These are phyloP conservation scores for Paraescarpia echinospica DNA, from an alignment of 1,140 invertebrate genomes.

Conservation along the genomic window DNA sequence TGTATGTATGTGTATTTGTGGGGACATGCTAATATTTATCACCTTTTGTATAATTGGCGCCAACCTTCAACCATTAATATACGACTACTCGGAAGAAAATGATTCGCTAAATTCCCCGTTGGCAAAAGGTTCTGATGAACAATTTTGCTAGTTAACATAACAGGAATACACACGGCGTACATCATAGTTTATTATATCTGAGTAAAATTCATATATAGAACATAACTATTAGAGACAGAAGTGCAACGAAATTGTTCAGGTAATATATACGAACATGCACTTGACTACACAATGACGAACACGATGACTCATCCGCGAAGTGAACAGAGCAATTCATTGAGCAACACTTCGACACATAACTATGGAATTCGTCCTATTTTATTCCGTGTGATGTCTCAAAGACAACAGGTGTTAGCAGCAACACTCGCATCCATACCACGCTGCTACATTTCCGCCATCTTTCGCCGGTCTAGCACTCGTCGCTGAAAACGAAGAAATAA, in stretches of 20 bases:
- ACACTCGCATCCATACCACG: not conserved
- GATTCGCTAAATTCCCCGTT: too few relatives aligned
- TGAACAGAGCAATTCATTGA: too few relatives aligned
- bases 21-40: too few relatives aligned
- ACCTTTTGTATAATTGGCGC: too few relatives aligned
- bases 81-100: too few relatives aligned
- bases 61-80: too few relatives aligned
- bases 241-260: not conserved
- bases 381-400: not conserved
- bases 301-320: too few relatives aligned
- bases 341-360: too few relatives aligned
- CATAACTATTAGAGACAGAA: not conserved
- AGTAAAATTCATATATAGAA: not conserved
- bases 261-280: not conserved
- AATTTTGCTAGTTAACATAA: too few relatives aligned
- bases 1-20: too few relatives aligned
- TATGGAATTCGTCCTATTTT: not conserved
- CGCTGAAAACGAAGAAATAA: not conserved
- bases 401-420: not conserved
- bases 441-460: not conserved
- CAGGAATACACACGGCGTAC: not conserved
- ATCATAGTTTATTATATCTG: not conserved
- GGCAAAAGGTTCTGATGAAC: too few relatives aligned
- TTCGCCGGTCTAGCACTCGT: not conserved
- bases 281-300: not conserved